phyloP scores from a whole-genome alignment of 2,888 invertebrate species.

The Lamellibrachia satsuma region DNA sequence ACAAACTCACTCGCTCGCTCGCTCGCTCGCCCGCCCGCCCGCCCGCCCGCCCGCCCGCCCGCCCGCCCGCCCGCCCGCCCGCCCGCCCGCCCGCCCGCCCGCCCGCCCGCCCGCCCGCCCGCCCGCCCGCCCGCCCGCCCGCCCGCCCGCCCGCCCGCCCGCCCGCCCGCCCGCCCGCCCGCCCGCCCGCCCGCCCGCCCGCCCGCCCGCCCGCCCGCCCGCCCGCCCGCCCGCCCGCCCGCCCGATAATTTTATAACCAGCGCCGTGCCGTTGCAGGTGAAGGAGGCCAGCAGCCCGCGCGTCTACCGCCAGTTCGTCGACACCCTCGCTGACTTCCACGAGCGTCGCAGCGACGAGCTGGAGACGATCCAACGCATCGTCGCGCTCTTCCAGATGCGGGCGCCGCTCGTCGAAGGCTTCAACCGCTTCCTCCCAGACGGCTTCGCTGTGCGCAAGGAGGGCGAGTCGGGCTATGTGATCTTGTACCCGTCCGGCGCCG shows the following conservation, averaged over 20 bases:
- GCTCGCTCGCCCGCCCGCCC: too few relatives aligned
- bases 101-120: too few relatives aligned
- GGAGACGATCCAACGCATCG: slow-evolving; percentile 35
- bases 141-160: too few relatives aligned
- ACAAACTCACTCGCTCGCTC: neutral
- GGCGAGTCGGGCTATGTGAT: neutral
- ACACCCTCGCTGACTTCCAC: slow-evolving; percentile 32
- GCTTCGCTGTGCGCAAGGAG: slow-evolving; percentile 30
- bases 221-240: too few relatives aligned
- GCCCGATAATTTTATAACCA: neutral
- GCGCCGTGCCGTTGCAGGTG: neutral
- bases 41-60: too few relatives aligned
- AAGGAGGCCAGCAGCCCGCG: neutral
- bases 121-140: too few relatives aligned
- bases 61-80: too few relatives aligned
- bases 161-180: too few relatives aligned
- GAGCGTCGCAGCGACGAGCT: slow-evolving; percentile 28
- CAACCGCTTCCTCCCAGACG: slow-evolving; percentile 44
- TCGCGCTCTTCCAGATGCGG: slow-evolving; percentile 33
- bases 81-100: too few relatives aligned
- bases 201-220: too few relatives aligned
- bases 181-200: too few relatives aligned
- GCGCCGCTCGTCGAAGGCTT: slow-evolving; percentile 41
- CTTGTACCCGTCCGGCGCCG: neutral
- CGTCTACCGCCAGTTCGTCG: slow-evolving; percentile 34